A percentile compares a stretch with the other conserved stretches of the same genome.
Evolutionary conservation across 2,113 vertebrate genomes (phyloP).

Genomic region (Myanophis thanlyinensis): DNA sequence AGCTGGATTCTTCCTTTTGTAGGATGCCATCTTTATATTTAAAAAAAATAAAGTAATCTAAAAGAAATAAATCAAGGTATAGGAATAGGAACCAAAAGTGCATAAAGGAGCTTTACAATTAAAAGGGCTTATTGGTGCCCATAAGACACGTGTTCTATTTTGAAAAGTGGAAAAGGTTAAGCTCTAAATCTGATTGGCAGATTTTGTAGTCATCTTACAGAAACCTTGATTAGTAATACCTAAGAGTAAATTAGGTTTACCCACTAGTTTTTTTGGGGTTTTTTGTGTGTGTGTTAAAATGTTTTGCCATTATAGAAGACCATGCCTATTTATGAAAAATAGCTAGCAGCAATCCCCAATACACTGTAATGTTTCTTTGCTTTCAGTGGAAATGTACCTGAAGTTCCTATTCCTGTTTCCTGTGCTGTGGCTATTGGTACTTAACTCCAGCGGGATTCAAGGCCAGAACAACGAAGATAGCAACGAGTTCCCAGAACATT

Average conservation of each 20-base stretch:
- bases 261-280: neutral
- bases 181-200: neutral
- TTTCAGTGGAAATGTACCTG: constrained; percentile 61
- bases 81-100: neutral
- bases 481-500: constrained; percentile 60
- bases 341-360: neutral
- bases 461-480: constrained; percentile 64
- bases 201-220: neutral
- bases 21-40: neutral
- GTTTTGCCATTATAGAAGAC: neutral
- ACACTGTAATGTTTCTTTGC: neutral
- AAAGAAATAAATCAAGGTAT: neutral
- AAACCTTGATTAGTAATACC: neutral
- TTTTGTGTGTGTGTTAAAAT: neutral
- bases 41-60: neutral
- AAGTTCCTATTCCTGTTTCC: constrained; percentile 55
- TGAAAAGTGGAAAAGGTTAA: neutral
- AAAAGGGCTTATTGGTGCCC: neutral
- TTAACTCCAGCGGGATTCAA: constrained; percentile 63
- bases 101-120: neutral
- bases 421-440: constrained; percentile 65
- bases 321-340: neutral
- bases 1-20: neutral
- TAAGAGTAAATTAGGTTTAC: neutral
- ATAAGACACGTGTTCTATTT: neutral